Percentiles rank a stretch among this genome's conserved stretches.
Evolutionary conservation across 2,797 vertebrate species (phyloP).

Genomic region (Sebastes reedi): DNA sequence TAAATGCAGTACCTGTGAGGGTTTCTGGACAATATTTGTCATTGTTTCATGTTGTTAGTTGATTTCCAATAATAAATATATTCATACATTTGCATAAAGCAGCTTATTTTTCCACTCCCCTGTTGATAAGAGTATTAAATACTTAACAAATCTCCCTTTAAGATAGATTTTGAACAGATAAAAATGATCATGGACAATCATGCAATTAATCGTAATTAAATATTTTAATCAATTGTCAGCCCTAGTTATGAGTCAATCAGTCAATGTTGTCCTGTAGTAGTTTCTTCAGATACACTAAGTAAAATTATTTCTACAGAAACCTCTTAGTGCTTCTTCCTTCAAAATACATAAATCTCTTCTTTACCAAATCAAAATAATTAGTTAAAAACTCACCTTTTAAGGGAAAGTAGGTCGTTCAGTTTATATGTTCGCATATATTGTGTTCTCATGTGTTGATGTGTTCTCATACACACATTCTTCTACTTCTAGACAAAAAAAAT

Average conservation of each 20-base stretch:
- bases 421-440: background rate
- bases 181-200: too few species aligned
- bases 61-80: too few species aligned
- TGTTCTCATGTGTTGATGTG: too few species aligned
- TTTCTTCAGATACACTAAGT: background rate
- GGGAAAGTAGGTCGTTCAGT: background rate
- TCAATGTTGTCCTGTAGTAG: background rate
- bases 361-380: background rate
- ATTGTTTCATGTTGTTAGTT: fast-evolving
- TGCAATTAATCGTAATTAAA: fast-evolving
- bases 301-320: background rate
- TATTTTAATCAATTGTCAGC: fast-evolving
- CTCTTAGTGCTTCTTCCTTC: fast-evolving
- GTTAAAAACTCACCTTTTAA: background rate
- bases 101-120: fast-evolving
- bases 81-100: too few species aligned
- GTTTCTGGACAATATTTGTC: too few species aligned
- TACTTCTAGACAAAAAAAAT: too few species aligned
- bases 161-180: too few species aligned
- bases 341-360: background rate
- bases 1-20: too few species aligned
- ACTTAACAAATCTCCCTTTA: too few species aligned
- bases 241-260: too few species aligned
- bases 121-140: too few species aligned
- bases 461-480: too few species aligned